Conservation (phyloP, 2,797 vertebrate species). For the Sparidentex hasta region DNA sequence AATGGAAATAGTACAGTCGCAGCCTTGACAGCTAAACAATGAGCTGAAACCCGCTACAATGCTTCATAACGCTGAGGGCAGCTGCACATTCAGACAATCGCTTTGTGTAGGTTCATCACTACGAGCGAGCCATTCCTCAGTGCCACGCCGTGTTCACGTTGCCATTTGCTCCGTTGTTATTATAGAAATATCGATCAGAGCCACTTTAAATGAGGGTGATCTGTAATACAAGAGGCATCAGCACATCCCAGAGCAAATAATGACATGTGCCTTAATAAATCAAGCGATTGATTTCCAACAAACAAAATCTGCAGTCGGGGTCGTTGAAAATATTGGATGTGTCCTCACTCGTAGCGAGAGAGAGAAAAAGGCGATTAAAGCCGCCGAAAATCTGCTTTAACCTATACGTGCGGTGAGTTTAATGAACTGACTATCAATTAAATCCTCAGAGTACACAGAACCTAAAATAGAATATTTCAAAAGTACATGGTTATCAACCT, state of each 20-base stretch:
- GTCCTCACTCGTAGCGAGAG: background rate
- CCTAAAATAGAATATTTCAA: slow-evolving; percentile 10
- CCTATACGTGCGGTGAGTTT: background rate
- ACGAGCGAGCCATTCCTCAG: background rate
- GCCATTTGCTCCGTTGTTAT: background rate
- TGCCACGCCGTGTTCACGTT: no score
- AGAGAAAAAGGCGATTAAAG: background rate
- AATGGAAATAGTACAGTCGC: background rate
- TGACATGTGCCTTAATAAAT: background rate
- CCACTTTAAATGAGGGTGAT: background rate
- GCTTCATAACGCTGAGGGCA: background rate
- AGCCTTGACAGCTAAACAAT: background rate
- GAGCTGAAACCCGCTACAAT: background rate
- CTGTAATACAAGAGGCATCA: background rate
- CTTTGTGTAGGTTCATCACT: background rate
- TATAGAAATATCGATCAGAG: background rate
- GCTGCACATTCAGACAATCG: background rate
- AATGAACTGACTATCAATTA: slow-evolving; percentile 22
- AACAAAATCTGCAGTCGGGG: background rate
- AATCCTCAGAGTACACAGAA: background rate
- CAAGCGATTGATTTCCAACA: background rate
- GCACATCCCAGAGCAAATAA: background rate
- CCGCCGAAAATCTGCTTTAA: background rate
- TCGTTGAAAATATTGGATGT: background rate
- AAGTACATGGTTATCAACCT: slow-evolving; percentile 17